Evolutionary conservation across 2,797 vertebrate species (phyloP).

Genomic region (Spinus olivaceus): DNA sequence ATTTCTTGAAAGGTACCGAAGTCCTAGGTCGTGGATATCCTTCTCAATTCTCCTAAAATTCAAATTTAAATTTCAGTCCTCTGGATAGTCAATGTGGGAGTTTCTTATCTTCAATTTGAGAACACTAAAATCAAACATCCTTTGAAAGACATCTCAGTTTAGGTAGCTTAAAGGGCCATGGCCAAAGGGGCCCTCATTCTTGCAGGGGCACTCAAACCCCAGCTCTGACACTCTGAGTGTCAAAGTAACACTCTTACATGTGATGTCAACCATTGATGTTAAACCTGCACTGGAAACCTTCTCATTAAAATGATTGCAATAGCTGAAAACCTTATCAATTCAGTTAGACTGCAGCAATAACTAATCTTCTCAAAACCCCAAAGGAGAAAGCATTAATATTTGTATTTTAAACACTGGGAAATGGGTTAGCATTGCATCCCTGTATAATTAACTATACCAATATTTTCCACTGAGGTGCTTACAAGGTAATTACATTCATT

Average conservation of each 20-base stretch:
- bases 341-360: neutral
- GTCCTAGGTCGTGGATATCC: neutral
- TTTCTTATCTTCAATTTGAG: neutral
- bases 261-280: neutral
- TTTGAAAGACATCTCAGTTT: neutral
- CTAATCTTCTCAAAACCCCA: neutral
- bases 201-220: neutral
- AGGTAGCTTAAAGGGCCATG: neutral
- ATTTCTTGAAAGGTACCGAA: neutral
- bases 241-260: rapidly evolving
- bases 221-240: neutral
- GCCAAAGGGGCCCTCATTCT: neutral
- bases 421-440: neutral
- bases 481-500: conserved; percentile 41
- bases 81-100: neutral
- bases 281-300: neutral
- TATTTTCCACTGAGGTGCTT: conserved; percentile 51
- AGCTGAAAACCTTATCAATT: neutral
- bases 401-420: conserved; percentile 36
- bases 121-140: neutral
- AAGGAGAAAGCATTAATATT: neutral
- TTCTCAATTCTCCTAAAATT: neutral
- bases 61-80: neutral
- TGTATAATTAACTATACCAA: conserved; percentile 17
- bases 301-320: neutral